Evolutionary conservation across 1,140 invertebrate species (phyloP).

Genomic region (Lethrus apterus): DNA sequence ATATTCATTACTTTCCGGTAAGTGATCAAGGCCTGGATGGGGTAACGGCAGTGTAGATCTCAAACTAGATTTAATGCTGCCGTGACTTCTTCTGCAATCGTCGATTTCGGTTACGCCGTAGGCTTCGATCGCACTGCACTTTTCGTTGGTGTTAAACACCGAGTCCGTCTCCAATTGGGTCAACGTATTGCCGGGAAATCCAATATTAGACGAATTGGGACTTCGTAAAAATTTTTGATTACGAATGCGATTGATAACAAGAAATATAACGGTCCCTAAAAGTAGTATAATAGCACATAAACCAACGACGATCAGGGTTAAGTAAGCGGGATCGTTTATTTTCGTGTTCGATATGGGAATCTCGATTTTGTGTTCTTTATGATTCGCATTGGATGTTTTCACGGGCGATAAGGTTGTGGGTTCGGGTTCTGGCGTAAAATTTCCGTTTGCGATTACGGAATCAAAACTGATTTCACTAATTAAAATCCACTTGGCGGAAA

Average conservation of each 20-base stretch:
- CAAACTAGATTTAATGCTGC: slow-evolving; percentile 42
- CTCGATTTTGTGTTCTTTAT: slow-evolving; percentile 42
- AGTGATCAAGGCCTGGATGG: slow-evolving; percentile 43
- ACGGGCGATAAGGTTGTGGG: slow-evolving; percentile 35
- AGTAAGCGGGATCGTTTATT: slow-evolving; percentile 65
- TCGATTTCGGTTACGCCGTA: slow-evolving; percentile 41
- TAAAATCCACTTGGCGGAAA: slow-evolving; percentile 79
- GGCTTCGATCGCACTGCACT: slow-evolving; percentile 34
- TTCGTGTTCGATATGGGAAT: slow-evolving; percentile 58
- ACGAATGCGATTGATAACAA: slow-evolving; percentile 68
- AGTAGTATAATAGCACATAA: slow-evolving; percentile 70
- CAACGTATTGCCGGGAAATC: slow-evolving; percentile 32
- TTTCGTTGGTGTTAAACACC: slow-evolving; percentile 33
- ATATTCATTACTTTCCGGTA: slow-evolving; percentile 65
- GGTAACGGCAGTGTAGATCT: slow-evolving; percentile 49
- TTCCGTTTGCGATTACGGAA: slow-evolving; percentile 65
- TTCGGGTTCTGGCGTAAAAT: slow-evolving; percentile 56
- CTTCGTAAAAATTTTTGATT: slow-evolving; percentile 71
- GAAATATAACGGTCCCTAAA: slow-evolving; percentile 63
- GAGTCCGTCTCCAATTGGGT: slow-evolving; percentile 31
- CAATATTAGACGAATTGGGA: slow-evolving; percentile 59
- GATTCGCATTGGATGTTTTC: slow-evolving; percentile 43
- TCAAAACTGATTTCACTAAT: slow-evolving; percentile 80
- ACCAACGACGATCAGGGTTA: slow-evolving; percentile 75
- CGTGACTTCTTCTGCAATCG: slow-evolving; percentile 35